Evolutionary conservation across 2,113 vertebrate genomes (phyloP), one percentile per base, ranked within the genome.

Genomic region (Cervus canadensis): DNA sequence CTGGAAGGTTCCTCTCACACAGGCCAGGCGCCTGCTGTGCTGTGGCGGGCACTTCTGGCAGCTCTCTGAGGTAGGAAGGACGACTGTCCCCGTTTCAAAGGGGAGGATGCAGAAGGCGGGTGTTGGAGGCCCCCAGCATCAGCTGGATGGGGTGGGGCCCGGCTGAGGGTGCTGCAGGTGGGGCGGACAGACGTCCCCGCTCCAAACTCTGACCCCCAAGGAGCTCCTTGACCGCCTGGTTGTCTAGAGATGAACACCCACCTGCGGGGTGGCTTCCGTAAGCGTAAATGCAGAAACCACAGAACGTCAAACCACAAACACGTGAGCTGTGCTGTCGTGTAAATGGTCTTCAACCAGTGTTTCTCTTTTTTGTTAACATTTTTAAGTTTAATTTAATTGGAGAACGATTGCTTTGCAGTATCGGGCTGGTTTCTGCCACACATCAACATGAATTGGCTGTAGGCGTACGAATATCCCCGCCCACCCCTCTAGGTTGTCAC

Each of bases 1-100:
- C n/a, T 21, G 8, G 26, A 48, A 19, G 15, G 2, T 33, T 15
- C 30, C 33, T 25, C 2, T 45, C 67, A 30, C 21, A 0, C 16
- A 5, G 14, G 19, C 28, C 2, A 1, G 57, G 23, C 0, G 0
- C 2, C 0, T 4, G 2, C 26, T 54, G 12, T 36, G 28, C 30
- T 9, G 4, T 12, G 2, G 0, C 7, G 2, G 30, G 45, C 1
- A 2, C 40, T 1, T 16, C 36, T 7, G 12, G 28, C 67, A 71
- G n/a, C n/a, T 40, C 19, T 10, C 45, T 57, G 10, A 7, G 16
- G 25, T 2, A 43, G 33, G 67, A 85, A 36, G 15, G 5, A 5
- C 4, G 3, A 4, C 8, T 7, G 0, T 14, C 25, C 33, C 33
- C 17, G 3, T 26, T 60, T 71, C 6, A 5, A 25, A 23, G n/a